phyloP scores from a whole-genome alignment of 2,113 vertebrate genomes.

The Zeus faber region DNA sequence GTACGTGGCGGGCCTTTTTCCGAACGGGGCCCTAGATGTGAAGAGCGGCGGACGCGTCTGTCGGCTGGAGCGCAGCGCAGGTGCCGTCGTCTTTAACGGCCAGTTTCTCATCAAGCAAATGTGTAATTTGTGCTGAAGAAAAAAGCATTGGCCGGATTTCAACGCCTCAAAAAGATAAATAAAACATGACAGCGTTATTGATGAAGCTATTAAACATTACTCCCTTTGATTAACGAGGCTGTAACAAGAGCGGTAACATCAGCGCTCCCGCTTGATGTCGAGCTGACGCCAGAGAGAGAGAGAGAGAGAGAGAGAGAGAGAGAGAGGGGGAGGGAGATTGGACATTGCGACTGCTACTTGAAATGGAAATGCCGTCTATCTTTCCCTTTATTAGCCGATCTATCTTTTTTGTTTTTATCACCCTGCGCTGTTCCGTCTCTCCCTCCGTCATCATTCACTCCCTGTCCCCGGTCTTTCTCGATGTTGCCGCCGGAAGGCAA shows the following conservation, averaged over 20 bases:
- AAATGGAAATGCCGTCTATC: no score
- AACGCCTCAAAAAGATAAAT: no score
- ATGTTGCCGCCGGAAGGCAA: no score
- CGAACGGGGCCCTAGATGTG: no score
- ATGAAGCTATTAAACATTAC: conserved; percentile 4
- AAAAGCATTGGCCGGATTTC: neutral
- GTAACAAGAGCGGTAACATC: neutral
- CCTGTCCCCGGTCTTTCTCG: no score
- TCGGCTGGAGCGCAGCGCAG: no score
- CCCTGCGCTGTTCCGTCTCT: no score
- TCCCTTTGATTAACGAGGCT: conserved; percentile 2
- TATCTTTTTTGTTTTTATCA: no score
- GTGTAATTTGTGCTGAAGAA: neutral
- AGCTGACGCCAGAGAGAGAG: neutral
- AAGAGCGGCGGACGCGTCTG: no score
- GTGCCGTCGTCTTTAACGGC: neutral
- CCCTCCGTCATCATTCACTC: no score
- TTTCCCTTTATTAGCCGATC: no score
- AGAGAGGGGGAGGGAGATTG: neutral
- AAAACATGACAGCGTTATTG: neutral
- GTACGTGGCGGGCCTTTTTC: no score
- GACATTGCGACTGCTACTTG: neutral
- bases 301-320: neutral
- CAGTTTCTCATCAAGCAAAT: neutral
- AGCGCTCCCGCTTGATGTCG: conserved; percentile 3